These are phyloP conservation scores for Drosophila burlai DNA, from an alignment of 1,140 invertebrate species.

Conservation along the genomic window DNA sequence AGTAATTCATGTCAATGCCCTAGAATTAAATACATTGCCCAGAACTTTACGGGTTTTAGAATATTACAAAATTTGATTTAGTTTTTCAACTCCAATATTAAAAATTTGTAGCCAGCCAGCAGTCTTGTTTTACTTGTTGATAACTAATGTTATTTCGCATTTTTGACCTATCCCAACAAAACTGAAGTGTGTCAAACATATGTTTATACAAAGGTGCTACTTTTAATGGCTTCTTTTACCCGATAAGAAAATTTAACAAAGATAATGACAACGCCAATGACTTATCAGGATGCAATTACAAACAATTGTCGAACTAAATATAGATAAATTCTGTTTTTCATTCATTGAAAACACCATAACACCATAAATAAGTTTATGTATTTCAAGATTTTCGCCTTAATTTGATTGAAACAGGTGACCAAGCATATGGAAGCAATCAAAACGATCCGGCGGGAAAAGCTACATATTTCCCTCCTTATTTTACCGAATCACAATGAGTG, in stretches of 20 bases:
- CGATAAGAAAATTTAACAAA: constrained; percentile 24
- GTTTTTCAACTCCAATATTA: not conserved
- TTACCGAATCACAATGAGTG: constrained; percentile 2
- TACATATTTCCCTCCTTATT: constrained; percentile 1
- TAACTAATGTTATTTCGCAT: not conserved
- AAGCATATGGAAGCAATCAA: constrained; percentile 27
- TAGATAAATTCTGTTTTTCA: not conserved
- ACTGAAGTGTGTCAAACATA: not conserved
- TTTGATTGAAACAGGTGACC: constrained; percentile 25
- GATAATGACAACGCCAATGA: constrained; percentile 3
- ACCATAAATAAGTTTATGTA: not conserved
- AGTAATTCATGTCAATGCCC: not conserved
- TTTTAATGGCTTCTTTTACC: not conserved
- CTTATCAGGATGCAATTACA: not conserved
- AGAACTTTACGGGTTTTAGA: too few species aligned
- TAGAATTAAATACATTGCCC: not conserved
- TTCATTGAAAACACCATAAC: constrained; percentile 4
- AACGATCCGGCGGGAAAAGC: not conserved
- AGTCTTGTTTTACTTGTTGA: not conserved
- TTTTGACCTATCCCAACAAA: constrained; percentile 27
- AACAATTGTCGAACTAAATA: not conserved
- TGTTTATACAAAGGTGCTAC: not conserved
- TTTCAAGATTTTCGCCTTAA: not conserved
- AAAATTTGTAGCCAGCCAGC: not conserved
- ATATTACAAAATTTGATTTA: too few species aligned